phyloP scores from a whole-genome alignment of 1,140 invertebrate species.

The Drosophila bipectinata region DNA sequence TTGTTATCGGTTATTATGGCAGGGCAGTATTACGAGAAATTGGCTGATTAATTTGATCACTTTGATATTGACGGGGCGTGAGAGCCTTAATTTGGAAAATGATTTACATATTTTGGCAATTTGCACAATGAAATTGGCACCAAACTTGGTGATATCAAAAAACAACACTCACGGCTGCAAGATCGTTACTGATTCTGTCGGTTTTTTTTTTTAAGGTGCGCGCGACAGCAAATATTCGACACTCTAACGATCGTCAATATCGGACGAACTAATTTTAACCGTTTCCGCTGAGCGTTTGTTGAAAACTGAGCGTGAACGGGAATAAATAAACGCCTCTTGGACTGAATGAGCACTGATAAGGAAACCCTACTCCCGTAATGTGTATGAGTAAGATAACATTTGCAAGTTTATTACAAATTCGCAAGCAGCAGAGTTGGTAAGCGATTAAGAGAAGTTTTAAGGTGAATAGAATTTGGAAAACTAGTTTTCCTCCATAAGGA shows the following conservation, averaged over 20 bases:
- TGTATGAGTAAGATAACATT: slow-evolving; percentile 48
- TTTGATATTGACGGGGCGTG: slow-evolving; percentile 41
- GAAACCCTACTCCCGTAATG: slow-evolving; percentile 53
- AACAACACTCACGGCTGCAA: slow-evolving; percentile 49
- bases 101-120: slow-evolving; percentile 69
- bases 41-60: slow-evolving; percentile 53
- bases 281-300: slow-evolving; percentile 66
- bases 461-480: background rate
- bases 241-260: slow-evolving; percentile 20
- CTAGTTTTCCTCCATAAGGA: background rate
- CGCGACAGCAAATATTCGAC: slow-evolving; percentile 16
- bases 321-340: slow-evolving; percentile 40
- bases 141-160: background rate
- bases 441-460: background rate
- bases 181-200: slow-evolving; percentile 16
- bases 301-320: slow-evolving; percentile 62
- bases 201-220: slow-evolving; percentile 9
- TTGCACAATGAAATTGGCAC: slow-evolving; percentile 53
- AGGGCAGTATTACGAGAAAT: slow-evolving; percentile 25
- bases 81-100: slow-evolving; percentile 46
- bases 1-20: slow-evolving; percentile 31
- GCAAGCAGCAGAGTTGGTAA: slow-evolving; percentile 19
- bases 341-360: slow-evolving; percentile 54
- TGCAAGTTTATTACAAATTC: slow-evolving; percentile 18
- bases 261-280: slow-evolving; percentile 47